phyloP scores from a whole-genome alignment of 2,113 vertebrate species.

The Zeus faber region DNA sequence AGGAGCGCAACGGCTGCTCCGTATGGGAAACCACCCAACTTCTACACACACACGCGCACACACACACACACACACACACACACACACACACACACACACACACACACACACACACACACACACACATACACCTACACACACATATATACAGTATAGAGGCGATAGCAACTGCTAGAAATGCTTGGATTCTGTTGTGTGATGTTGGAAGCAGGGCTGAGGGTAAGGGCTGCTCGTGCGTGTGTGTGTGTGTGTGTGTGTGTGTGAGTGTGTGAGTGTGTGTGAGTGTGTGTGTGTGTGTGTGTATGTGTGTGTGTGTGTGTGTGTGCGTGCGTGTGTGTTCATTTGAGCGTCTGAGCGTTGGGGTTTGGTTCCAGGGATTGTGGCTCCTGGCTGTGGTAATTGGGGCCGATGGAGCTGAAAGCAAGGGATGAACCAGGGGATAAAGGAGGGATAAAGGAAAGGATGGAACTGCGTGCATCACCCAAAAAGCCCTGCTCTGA shows the following conservation, averaged over 20 bases:
- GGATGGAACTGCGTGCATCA: constrained; percentile 58
- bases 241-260: constrained; percentile 5
- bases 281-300: neutral
- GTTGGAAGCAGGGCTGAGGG: constrained; percentile 17
- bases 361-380: constrained; percentile 49
- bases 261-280: neutral
- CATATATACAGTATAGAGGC: neutral
- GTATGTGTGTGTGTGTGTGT: neutral
- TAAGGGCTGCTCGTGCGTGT: neutral
- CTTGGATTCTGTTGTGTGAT: constrained; percentile 38
- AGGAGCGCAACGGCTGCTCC: constrained; percentile 66
- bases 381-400: constrained; percentile 65
- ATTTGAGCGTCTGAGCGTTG: constrained; percentile 6
- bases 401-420: constrained; percentile 73
- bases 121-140: constrained; percentile 3
- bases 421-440: constrained; percentile 61
- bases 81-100: constrained; percentile 24
- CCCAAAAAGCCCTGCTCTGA: constrained; percentile 56
- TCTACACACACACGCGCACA: constrained; percentile 5
- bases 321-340: constrained; percentile 20
- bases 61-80: constrained; percentile 25
- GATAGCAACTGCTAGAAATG: constrained; percentile 30
- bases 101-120: constrained; percentile 25
- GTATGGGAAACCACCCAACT: constrained; percentile 65
- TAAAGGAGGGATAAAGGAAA: constrained; percentile 63